Conservation (phyloP, 2,888 invertebrate species). For the Xestia sexstrigata region DNA sequence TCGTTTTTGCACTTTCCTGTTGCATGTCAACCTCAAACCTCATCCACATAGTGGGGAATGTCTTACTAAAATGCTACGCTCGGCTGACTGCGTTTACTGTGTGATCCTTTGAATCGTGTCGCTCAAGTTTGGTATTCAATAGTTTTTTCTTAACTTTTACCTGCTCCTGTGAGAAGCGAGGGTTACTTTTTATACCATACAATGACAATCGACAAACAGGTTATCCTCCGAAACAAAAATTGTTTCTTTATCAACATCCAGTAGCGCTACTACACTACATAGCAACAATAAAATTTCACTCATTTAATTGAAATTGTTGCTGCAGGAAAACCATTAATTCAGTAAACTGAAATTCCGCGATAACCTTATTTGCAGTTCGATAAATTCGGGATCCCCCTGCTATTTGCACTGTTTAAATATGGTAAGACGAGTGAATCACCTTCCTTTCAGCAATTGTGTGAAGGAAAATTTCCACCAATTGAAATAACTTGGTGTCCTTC, state of each 20-base stretch:
- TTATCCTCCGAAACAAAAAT: constrained; percentile 15
- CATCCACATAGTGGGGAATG: constrained; percentile 29
- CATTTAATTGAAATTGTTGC: neutral
- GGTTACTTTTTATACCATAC: constrained; percentile 31
- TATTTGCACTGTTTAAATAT: constrained; percentile 19
- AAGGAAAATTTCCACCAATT: constrained; percentile 62
- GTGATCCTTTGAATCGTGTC: constrained; percentile 42
- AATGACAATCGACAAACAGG: constrained; percentile 27
- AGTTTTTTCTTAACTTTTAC: constrained; percentile 46
- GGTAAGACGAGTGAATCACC: constrained; percentile 34
- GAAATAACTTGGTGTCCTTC: constrained; percentile 58
- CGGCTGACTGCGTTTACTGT: constrained; percentile 19
- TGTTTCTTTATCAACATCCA: neutral
- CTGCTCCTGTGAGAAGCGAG: constrained; percentile 53
- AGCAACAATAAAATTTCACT: neutral
- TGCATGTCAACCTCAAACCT: constrained; percentile 10
- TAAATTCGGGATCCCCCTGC: constrained; percentile 22
- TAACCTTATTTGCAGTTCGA: constrained; percentile 16
- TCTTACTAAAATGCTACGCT: constrained; percentile 26
- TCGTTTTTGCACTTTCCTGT: neutral
- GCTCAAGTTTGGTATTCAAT: constrained; percentile 16
- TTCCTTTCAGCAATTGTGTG: constrained; percentile 28
- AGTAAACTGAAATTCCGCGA: neutral
- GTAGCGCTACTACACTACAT: neutral
- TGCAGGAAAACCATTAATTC: constrained; percentile 14